Percentiles rank a stretch among this genome's conserved stretches.
Conservation (phyloP, 2,797 vertebrate genomes). For the Micromesistius poutassou region DNA sequence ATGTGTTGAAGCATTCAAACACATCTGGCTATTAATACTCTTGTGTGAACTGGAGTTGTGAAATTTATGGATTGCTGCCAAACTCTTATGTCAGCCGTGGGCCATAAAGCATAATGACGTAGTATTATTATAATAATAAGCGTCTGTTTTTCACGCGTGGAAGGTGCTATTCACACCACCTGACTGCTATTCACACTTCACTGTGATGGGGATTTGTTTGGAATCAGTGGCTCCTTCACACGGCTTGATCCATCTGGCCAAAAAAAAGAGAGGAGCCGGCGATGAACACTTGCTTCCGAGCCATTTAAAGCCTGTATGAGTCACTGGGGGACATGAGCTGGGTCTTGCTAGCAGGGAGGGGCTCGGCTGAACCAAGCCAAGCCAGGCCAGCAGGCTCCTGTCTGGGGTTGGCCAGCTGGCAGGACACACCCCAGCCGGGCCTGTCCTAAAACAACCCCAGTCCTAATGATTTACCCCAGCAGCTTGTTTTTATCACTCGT, state of each 20-base stretch:
- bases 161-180: conserved; percentile 29
- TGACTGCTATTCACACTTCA: conserved; percentile 33
- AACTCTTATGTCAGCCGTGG: background rate
- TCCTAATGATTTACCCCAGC: conserved; percentile 20
- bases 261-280: conserved; percentile 12
- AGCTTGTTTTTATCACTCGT: conserved; percentile 23
- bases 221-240: conserved; percentile 26
- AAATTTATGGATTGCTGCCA: conserved; percentile 19
- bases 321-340: conserved; percentile 42
- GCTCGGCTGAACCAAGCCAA: conserved; percentile 17
- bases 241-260: conserved; percentile 23
- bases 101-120: conserved; percentile 25
- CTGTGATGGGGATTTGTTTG: conserved; percentile 26
- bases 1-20: background rate
- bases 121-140: conserved; percentile 35
- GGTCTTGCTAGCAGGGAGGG: conserved; percentile 13
- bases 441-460: conserved; percentile 44
- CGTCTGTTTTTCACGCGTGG: conserved; percentile 16
- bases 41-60: conserved; percentile 5
- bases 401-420: conserved; percentile 25
- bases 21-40: background rate
- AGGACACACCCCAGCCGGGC: conserved; percentile 29
- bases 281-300: conserved; percentile 19
- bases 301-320: conserved; percentile 47
- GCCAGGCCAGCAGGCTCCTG: conserved; percentile 25